These are phyloP conservation scores for Phyllostomus discolor DNA, from an alignment of 2,113 vertebrate species.

Conservation along the genomic window DNA sequence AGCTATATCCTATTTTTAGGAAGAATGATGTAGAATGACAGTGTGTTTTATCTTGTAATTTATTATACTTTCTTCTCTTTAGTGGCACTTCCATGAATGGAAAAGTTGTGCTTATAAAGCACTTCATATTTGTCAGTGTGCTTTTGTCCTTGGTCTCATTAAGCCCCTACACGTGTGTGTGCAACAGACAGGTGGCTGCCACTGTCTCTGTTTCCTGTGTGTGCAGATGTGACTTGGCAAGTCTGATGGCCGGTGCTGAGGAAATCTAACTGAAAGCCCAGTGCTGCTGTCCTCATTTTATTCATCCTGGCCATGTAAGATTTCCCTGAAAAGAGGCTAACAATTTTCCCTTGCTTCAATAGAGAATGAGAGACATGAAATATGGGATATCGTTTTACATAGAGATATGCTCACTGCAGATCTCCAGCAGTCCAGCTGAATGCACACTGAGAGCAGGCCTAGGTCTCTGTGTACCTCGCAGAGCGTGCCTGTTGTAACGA, in stretches of 20 bases:
- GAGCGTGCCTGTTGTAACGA: not conserved
- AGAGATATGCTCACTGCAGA: not conserved
- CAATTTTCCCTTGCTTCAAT: not conserved
- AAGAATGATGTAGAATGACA: not conserved
- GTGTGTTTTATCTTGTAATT: slow-evolving; percentile 2
- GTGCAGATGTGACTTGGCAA: not conserved
- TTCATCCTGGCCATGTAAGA: not conserved
- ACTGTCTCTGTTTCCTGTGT: not conserved
- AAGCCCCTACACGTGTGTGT: not conserved
- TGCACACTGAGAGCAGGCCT: not conserved
- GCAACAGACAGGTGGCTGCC: not conserved
- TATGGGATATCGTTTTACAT: not conserved
- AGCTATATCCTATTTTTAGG: not conserved
- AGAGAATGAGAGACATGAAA: not conserved
- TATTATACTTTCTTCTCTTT: not conserved
- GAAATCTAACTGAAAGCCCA: not conserved
- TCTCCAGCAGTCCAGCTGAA: not conserved
- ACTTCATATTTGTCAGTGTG: not conserved
- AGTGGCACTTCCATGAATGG: not conserved
- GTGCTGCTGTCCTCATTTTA: not conserved
- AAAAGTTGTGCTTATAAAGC: not conserved
- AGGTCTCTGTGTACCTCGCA: not conserved
- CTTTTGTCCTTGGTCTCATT: not conserved
- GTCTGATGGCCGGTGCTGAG: not conserved
- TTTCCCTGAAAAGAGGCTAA: not conserved